A percentile compares a stretch with the other conserved stretches of the same genome.
Evolutionary conservation across 2,888 invertebrate species (phyloP).

Genomic region (Chirona hameri): DNA sequence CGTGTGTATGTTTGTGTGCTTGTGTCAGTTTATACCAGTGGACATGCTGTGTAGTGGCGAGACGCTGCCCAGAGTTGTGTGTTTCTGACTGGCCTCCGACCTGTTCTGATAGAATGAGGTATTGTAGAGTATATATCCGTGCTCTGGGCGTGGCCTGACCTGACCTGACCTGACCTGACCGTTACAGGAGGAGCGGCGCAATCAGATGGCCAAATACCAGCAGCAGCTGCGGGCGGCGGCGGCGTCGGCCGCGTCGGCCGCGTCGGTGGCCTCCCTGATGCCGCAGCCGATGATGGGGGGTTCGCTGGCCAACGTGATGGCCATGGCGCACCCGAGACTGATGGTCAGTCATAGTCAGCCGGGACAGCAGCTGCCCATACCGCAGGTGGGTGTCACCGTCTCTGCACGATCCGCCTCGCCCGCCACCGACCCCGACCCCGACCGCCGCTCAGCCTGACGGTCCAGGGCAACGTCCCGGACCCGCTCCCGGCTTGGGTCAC

Average conservation of each 20-base stretch:
- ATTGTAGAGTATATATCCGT: too few species aligned
- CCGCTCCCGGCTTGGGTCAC: too few species aligned
- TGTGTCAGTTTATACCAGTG: too few species aligned
- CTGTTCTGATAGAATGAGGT: background rate
- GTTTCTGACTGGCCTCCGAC: background rate
- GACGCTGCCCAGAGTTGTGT: background rate
- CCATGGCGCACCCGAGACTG: background rate
- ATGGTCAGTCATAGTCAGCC: background rate
- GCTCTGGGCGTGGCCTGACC: background rate
- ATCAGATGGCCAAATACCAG: slow-evolving; percentile 65
- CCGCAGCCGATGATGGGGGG: background rate
- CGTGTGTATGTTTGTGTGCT: background rate
- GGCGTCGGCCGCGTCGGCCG: background rate
- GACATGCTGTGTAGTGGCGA: background rate
- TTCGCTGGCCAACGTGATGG: background rate
- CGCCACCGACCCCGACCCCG: too few species aligned
- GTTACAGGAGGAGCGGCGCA: slow-evolving; percentile 70
- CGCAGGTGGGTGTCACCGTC: background rate
- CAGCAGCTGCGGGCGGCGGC: background rate
- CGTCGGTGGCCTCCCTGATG: background rate
- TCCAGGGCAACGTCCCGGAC: too few species aligned
- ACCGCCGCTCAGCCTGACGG: too few species aligned
- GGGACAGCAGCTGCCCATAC: background rate
- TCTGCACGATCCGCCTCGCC: too few species aligned
- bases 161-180: slow-evolving; percentile 5